Conservation (phyloP, 2,888 invertebrate species). For the Eupithecia centaureata region DNA sequence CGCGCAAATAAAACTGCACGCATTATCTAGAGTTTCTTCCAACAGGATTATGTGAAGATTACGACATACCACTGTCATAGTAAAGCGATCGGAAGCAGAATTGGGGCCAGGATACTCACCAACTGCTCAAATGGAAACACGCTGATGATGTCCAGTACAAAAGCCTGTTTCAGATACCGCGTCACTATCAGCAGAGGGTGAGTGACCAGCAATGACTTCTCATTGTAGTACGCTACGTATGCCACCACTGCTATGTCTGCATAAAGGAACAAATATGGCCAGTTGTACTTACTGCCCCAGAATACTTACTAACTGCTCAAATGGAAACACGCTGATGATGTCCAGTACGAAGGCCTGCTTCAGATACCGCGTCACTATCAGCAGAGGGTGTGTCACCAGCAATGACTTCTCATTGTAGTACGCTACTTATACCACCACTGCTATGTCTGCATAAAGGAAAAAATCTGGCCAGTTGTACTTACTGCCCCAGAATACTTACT, state of each 20-base stretch:
- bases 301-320: constrained; percentile 71
- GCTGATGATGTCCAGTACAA: constrained; percentile 69
- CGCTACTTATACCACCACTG: constrained; percentile 76
- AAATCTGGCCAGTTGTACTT: constrained; percentile 58
- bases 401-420: constrained; percentile 76
- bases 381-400: constrained; percentile 75
- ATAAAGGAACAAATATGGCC: constrained; percentile 62
- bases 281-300: constrained; percentile 56
- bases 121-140: constrained; percentile 73
- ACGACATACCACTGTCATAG: too few species aligned
- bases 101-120: too few species aligned
- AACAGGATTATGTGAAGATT: too few species aligned
- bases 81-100: too few species aligned
- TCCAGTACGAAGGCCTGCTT: constrained; percentile 71
- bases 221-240: constrained; percentile 78
- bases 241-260: constrained; percentile 74
- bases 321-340: constrained; percentile 69
- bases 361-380: constrained; percentile 70
- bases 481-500: constrained; percentile 59
- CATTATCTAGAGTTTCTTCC: too few species aligned
- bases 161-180: constrained; percentile 69
- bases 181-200: constrained; percentile 74
- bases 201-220: constrained; percentile 70
- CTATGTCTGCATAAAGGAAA: constrained; percentile 67
- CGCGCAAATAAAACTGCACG: too few species aligned